Percentiles rank a stretch among this genome's conserved stretches.
Evolutionary conservation across 2,888 invertebrate species (phyloP).

Genomic region (Leptura quadrifasciata): DNA sequence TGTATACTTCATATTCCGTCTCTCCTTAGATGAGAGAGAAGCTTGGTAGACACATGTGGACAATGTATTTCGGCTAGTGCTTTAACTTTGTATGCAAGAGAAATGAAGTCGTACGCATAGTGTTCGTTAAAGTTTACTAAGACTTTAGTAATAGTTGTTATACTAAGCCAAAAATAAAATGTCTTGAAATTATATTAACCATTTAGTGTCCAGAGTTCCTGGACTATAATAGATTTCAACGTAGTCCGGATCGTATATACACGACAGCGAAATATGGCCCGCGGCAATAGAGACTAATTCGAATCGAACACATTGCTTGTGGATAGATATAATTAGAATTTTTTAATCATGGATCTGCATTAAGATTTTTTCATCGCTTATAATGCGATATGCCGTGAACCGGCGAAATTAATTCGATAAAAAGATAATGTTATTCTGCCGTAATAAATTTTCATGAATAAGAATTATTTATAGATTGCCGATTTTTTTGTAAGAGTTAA

Average conservation of each 20-base stretch:
- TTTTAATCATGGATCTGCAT: constrained; percentile 26
- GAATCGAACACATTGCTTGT: constrained; percentile 5
- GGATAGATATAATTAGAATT: constrained; percentile 31
- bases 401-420: constrained; percentile 29
- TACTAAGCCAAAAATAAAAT: too few species aligned
- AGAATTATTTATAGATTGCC: constrained; percentile 30
- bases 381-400: constrained; percentile 9
- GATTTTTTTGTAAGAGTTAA: constrained; percentile 6
- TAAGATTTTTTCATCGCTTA: constrained; percentile 11
- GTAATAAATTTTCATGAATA: constrained; percentile 27
- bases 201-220: background rate
- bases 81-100: too few species aligned
- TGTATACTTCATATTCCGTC: too few species aligned
- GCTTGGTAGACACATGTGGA: too few species aligned
- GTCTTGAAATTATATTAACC: background rate
- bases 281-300: constrained; percentile 15
- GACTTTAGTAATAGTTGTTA: too few species aligned
- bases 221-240: constrained; percentile 4
- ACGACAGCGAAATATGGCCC: constrained; percentile 4
- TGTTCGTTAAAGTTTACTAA: too few species aligned
- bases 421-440: constrained; percentile 22
- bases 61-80: too few species aligned
- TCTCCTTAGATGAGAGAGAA: too few species aligned
- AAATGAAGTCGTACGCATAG: too few species aligned
- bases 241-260: background rate